Base-by-base conservation (phyloP, 2,888 invertebrate genomes). In the Drosophila testacea region DNA sequence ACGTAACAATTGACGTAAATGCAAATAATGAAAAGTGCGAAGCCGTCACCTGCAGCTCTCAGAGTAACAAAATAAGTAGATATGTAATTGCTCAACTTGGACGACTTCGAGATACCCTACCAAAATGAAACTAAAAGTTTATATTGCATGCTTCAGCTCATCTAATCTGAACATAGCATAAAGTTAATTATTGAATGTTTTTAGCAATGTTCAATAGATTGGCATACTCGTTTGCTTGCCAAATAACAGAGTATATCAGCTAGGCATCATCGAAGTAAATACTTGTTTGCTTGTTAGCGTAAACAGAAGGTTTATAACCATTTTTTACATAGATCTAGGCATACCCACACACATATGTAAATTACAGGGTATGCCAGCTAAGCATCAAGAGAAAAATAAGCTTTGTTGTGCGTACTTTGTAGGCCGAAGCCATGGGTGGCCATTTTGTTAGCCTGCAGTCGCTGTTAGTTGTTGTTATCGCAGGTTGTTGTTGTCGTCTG, bases 1-100 rank as follows among this genome's bases (percentile, higher is more conserved):
- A 47, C 52, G 75, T 55, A 69, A 75, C 57, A 46, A 73, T 16
- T 48, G 47, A 48, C 52, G 41, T 38, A 64, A 65, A 65, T 59
- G 50, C 57, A 66, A 69, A 67, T 59, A 71, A 54, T 47, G 77
- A 64, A 79, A 79, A 79, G 80, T 71, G 64, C 62, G 54, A 78
- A 66, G 42, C 62, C 81, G 76, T 66, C 79, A 78, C 47, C 50
- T 44, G 64, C 79, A 75, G 66, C 34, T 50, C 34, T 54, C 44
- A 10, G 41, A 51, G 48, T 16, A 13, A 13, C 38, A 41, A 11
- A 27, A 10, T 11, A 13, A 32, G 4, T 11, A 7, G 22, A 22
- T 6, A 16, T 3, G n/a, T 3, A 13, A 10, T 30, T 42, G 13
- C 6, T 16, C 28, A 39, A 52, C 10, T n/a, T 42, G 7, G 4